phyloP scores from a whole-genome alignment of 2,797 vertebrate genomes.

The Myotis pilosus region DNA sequence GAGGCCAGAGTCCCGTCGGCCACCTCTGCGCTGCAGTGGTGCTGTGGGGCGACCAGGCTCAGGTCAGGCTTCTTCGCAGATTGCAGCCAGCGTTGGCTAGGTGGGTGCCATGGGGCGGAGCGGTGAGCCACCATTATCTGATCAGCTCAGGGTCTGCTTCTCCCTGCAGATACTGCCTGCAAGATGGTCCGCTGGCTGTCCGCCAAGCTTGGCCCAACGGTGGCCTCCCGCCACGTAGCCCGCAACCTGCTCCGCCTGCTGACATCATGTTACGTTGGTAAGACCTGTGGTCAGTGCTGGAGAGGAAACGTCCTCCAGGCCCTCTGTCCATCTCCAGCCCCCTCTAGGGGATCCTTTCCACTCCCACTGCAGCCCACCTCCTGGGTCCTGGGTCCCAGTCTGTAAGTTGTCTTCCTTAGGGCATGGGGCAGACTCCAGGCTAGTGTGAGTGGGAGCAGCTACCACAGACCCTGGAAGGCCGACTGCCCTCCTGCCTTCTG shows the following conservation, averaged over 20 bases:
- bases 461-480: not conserved
- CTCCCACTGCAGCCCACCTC: not conserved
- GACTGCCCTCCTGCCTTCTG: not conserved
- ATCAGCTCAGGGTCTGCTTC: not conserved
- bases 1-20: not conserved
- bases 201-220: slow-evolving; percentile 95
- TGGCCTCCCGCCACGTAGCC: slow-evolving; percentile 94
- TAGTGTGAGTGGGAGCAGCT: not conserved
- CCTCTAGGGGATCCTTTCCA: not conserved
- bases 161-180: slow-evolving; percentile 93
- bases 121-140: slow-evolving; percentile 39
- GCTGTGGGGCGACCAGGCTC: not conserved
- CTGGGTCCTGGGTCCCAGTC: not conserved
- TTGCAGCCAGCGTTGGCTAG: not conserved
- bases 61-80: not conserved
- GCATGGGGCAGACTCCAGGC: not conserved
- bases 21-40: not conserved
- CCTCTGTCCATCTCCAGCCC: not conserved
- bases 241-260: slow-evolving; percentile 95
- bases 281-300: slow-evolving; percentile 14
- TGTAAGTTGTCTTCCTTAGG: not conserved
- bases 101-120: not conserved
- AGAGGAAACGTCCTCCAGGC: not conserved
- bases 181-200: slow-evolving; percentile 97
- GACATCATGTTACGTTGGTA: slow-evolving; percentile 97